phyloP scores from a whole-genome alignment of 2,113 vertebrate genomes.

The Columbina picui region DNA sequence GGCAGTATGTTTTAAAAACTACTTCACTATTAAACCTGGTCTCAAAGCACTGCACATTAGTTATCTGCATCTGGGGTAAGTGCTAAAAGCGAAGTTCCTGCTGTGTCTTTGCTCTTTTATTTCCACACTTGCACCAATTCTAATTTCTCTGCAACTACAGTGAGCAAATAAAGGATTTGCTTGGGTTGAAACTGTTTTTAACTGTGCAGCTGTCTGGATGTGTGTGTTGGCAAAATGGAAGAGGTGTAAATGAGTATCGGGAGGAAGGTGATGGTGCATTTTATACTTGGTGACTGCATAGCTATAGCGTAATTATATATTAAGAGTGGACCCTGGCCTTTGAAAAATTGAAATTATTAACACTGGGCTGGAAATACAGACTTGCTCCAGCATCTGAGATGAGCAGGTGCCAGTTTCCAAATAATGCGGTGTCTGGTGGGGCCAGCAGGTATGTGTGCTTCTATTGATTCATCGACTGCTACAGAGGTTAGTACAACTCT shows the following conservation, averaged over 20 bases:
- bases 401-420: neutral
- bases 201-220: neutral
- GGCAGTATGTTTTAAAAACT: neutral
- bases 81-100: neutral
- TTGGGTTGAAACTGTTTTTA: neutral
- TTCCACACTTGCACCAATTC: neutral
- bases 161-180: neutral
- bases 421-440: neutral
- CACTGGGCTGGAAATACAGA: neutral
- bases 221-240: neutral
- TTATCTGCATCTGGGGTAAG: neutral
- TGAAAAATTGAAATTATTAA: neutral
- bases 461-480: neutral
- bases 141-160: rapidly evolving
- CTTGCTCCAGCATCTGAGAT: neutral
- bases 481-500: neutral
- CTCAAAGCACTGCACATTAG: neutral
- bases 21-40: neutral
- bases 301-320: neutral
- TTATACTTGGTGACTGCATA: neutral
- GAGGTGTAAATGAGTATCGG: neutral
- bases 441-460: neutral
- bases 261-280: neutral
- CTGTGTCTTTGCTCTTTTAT: neutral
- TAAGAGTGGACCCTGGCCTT: neutral